phyloP scores from a whole-genome alignment of 2,113 vertebrate species.

The Anarhynchus alexandrinus region DNA sequence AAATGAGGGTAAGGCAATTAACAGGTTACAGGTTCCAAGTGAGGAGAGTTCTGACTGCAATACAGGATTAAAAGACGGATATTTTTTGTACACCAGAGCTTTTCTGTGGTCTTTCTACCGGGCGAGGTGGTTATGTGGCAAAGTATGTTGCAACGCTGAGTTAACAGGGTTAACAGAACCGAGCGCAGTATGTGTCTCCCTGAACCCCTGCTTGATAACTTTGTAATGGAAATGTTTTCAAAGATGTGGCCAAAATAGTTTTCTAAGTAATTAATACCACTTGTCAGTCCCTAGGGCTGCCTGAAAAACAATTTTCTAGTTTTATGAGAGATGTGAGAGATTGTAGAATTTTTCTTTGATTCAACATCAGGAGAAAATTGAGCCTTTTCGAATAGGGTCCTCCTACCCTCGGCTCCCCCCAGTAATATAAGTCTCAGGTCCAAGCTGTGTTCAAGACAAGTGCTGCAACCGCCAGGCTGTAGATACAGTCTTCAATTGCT shows the following conservation, averaged over 20 bases:
- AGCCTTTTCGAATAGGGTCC: not conserved
- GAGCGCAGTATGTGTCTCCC: rapidly evolving
- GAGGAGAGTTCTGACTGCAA: slow-evolving; percentile 24
- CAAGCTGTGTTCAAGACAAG: not conserved
- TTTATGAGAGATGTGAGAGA: not conserved
- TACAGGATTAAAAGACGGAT: slow-evolving; percentile 1
- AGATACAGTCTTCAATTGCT: not conserved
- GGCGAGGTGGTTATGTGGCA: not conserved
- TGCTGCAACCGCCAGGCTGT: not conserved
- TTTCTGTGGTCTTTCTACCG: not conserved
- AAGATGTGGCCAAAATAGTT: not conserved
- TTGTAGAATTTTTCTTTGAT: not conserved
- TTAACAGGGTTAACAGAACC: not conserved
- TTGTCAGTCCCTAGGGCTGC: not conserved
- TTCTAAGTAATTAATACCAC: not conserved
- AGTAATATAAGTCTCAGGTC: not conserved
- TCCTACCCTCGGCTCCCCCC: not conserved
- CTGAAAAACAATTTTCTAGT: not conserved
- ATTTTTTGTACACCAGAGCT: not conserved
- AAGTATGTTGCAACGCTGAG: not conserved
- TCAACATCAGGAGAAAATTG: not conserved
- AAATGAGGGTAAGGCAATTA: slow-evolving; percentile 71
- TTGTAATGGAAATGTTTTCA: not conserved
- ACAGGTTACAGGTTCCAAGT: slow-evolving; percentile 60
- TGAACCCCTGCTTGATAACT: not conserved